A percentile compares a stretch with the other conserved stretches of the same genome.
These are phyloP conservation scores for Uromys caudimaculatus DNA, from an alignment of 2,797 vertebrate species.

Conservation along the genomic window DNA sequence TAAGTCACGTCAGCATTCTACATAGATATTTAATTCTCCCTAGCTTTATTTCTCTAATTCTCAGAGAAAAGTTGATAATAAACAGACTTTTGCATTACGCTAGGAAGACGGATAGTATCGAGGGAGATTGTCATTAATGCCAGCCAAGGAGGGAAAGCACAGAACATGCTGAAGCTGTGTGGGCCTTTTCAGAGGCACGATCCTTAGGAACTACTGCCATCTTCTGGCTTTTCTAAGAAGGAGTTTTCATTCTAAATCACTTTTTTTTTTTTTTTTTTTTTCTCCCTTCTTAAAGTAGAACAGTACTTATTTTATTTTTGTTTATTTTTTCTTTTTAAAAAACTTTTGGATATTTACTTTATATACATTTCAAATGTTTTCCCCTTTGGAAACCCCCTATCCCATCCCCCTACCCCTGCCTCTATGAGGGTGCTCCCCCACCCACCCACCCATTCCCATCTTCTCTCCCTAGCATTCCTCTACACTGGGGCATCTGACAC, in stretches of 20 bases:
- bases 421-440: too few species aligned
- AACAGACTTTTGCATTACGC: constrained; percentile 62
- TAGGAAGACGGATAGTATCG: constrained; percentile 12
- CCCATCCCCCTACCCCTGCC: too few species aligned
- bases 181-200: background rate
- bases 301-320: too few species aligned
- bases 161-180: background rate
- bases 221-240: constrained; percentile 72
- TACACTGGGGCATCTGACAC: too few species aligned
- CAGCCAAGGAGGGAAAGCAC: background rate
- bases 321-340: too few species aligned
- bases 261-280: background rate
- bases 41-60: constrained; percentile 33
- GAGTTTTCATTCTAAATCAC: constrained; percentile 32
- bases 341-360: too few species aligned
- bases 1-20: constrained; percentile 45
- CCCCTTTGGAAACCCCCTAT: too few species aligned
- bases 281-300: too few species aligned
- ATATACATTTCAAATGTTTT: too few species aligned
- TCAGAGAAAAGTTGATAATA: constrained; percentile 51
- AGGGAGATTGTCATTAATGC: background rate
- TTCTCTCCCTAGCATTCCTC: too few species aligned
- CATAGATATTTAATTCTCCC: constrained; percentile 9
- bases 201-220: constrained; percentile 75
- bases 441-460: too few species aligned